Evolutionary conservation across 2,113 vertebrate species (phyloP).

Genomic region (Rhineura floridana): DNA sequence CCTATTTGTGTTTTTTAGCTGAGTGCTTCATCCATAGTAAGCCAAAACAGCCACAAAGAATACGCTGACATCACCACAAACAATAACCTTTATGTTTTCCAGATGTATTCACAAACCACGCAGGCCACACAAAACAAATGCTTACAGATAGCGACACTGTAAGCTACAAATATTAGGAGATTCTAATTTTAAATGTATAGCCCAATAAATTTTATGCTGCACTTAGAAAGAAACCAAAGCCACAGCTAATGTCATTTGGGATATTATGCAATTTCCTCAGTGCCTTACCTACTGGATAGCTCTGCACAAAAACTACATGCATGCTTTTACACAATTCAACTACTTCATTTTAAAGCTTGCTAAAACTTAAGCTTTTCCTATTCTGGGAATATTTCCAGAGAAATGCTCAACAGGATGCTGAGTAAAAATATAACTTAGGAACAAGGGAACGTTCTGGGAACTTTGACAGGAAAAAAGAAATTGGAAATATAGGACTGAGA

Average conservation of each 20-base stretch:
- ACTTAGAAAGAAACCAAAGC: not conserved
- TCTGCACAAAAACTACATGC: not conserved
- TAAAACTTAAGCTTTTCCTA: not conserved
- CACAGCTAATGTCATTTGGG: not conserved
- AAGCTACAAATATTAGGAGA: not conserved
- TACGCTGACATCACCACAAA: constrained; percentile 16
- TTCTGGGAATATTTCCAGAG: not conserved
- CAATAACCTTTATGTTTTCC: not conserved
- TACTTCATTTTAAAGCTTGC: not conserved
- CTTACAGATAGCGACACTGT: not conserved
- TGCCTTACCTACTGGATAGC: not conserved
- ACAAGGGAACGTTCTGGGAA: not conserved
- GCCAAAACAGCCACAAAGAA: constrained; percentile 18
- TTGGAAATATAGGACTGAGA: not conserved
- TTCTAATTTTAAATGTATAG: not conserved
- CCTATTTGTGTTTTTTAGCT: not conserved
- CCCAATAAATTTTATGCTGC: not conserved
- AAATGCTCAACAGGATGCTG: not conserved
- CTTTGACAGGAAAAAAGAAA: not conserved
- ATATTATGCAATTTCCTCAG: not conserved
- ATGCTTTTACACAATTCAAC: not conserved
- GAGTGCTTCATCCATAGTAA: not conserved
- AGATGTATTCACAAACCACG: not conserved
- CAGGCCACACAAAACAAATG: fast-evolving
- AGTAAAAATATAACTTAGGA: not conserved